Conservation (phyloP, 2,113 vertebrate genomes). For the Sapayoa aenigma region DNA sequence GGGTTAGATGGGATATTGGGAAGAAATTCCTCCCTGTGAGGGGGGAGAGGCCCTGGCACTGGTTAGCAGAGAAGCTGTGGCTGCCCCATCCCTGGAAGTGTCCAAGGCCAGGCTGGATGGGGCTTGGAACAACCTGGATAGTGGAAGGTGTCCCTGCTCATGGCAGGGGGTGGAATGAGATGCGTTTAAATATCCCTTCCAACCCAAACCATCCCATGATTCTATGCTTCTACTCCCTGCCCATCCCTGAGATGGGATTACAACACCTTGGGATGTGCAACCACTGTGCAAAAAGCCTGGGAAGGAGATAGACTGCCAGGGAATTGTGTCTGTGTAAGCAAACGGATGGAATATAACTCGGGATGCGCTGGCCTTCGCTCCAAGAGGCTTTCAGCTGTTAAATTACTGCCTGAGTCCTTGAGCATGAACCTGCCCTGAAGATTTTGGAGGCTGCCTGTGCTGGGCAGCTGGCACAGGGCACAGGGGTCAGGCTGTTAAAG, state of each 20-base stretch:
- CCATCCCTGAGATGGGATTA: background rate
- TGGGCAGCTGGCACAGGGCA: background rate
- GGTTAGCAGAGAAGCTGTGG: background rate
- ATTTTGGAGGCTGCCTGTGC: background rate
- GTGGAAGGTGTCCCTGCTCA: fast-evolving
- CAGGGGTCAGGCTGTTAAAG: background rate
- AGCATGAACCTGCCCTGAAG: background rate
- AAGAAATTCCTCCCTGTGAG: fast-evolving
- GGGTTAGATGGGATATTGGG: fast-evolving
- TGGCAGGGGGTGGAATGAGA: background rate
- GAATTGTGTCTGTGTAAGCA: fast-evolving
- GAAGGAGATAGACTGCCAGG: background rate
- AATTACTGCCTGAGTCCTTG: background rate
- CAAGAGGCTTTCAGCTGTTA: fast-evolving
- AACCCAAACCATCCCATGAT: background rate
- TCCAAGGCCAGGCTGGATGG: fast-evolving
- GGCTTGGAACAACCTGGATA: fast-evolving
- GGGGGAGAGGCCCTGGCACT: fast-evolving
- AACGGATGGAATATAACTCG: fast-evolving
- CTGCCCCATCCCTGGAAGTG: background rate
- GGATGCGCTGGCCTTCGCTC: background rate
- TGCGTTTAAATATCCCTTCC: background rate
- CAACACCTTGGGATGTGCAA: no score
- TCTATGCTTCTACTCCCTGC: background rate
- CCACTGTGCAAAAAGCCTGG: fast-evolving